Percentiles rank a stretch among this genome's conserved stretches.
Evolutionary conservation across 2,113 vertebrate species (phyloP).

Genomic region (Lagenorhynchus albirostris): DNA sequence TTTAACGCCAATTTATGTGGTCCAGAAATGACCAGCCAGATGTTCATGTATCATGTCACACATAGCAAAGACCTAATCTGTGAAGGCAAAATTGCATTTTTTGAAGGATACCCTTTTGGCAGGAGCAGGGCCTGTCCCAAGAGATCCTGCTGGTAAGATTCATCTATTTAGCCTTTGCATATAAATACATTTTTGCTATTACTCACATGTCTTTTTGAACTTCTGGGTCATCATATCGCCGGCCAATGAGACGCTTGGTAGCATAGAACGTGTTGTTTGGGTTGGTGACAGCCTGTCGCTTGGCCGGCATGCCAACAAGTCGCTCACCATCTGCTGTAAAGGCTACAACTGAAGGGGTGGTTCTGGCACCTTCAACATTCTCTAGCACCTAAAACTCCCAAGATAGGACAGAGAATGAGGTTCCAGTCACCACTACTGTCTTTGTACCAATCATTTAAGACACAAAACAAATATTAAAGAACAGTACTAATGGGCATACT

Average conservation of each 20-base stretch:
- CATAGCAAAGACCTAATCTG: background rate
- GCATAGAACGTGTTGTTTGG: slow-evolving; percentile 97
- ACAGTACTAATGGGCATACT: accelerated
- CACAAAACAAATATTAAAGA: accelerated
- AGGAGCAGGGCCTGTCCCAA: background rate
- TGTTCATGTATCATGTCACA: background rate
- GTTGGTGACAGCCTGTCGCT: slow-evolving; percentile 96
- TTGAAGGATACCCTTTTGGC: background rate
- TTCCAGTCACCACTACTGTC: background rate
- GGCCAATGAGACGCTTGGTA: slow-evolving; percentile 96
- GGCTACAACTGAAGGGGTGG: slow-evolving; percentile 96
- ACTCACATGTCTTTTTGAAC: slow-evolving; percentile 98
- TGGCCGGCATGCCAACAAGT: slow-evolving; percentile 97
- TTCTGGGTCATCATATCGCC: slow-evolving; percentile 93
- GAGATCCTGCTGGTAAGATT: background rate
- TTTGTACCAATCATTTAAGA: background rate
- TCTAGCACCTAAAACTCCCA: slow-evolving; percentile 90
- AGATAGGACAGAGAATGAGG: background rate
- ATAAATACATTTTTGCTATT: background rate
- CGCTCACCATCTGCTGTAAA: slow-evolving; percentile 94
- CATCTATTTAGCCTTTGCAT: background rate
- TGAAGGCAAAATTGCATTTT: background rate
- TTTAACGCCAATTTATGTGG: background rate
- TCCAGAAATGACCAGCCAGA: background rate
- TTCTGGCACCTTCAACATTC: slow-evolving; percentile 96